Conservation (phyloP, 2,113 vertebrate species). For the Pagrus major region DNA sequence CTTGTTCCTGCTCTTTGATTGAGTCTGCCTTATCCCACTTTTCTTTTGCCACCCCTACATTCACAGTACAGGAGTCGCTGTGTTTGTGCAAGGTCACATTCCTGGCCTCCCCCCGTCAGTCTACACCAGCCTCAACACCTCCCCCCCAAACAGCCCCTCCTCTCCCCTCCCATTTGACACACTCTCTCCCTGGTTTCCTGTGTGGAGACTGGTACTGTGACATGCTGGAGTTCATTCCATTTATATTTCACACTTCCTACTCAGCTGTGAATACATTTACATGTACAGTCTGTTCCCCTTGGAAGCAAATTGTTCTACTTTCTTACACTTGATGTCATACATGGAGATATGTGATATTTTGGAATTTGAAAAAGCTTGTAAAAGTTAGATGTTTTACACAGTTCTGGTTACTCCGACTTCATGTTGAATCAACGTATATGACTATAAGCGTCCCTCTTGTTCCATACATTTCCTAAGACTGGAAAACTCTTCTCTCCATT, state of each 20-base stretch:
- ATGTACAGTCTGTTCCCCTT: neutral
- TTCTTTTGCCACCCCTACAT: conserved; percentile 30
- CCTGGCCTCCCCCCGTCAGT: conserved; percentile 60
- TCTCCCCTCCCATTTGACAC: conserved; percentile 55
- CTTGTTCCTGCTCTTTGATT: conserved; percentile 50
- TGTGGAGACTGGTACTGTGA: conserved; percentile 48
- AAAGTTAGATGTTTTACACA: neutral
- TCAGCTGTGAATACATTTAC: conserved; percentile 32
- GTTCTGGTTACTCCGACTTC: neutral
- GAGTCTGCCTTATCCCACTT: conserved; percentile 40
- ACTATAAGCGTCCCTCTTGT: neutral
- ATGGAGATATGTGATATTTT: neutral
- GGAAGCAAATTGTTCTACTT: neutral
- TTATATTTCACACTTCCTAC: conserved; percentile 49
- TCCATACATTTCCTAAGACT: neutral
- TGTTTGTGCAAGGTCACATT: conserved; percentile 77
- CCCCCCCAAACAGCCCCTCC: conserved; percentile 16
- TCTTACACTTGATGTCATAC: neutral
- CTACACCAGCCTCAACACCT: conserved; percentile 39
- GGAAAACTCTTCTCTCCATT: neutral
- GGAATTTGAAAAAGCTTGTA: neutral
- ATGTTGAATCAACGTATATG: conserved; percentile 1
- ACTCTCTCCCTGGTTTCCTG: conserved; percentile 55
- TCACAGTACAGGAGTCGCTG: conserved; percentile 46
- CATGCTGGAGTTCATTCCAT: conserved; percentile 35